phyloP scores from a whole-genome alignment of 2,797 vertebrate genomes.

The Gallinago solitaria region DNA sequence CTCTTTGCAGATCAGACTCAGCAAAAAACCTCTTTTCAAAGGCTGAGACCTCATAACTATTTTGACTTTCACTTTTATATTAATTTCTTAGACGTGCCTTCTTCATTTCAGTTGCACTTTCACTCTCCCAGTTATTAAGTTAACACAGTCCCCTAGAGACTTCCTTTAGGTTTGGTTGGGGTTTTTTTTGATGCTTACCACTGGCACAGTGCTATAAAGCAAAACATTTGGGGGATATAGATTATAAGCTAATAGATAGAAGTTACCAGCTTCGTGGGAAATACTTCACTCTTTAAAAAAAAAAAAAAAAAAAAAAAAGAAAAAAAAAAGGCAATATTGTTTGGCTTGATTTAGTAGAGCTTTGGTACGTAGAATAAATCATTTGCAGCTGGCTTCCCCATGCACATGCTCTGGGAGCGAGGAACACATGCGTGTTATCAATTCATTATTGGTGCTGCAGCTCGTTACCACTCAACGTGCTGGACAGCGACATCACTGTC shows the following conservation, averaged over 20 bases:
- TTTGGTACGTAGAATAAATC: conserved; percentile 67
- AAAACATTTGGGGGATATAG: conserved; percentile 43
- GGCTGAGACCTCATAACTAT: not conserved
- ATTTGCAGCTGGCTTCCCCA: conserved; percentile 68
- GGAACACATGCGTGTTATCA: conserved; percentile 70
- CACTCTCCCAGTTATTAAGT: conserved; percentile 20
- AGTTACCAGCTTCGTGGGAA: conserved; percentile 70
- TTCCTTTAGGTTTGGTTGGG: not conserved
- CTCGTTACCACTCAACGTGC: conserved; percentile 27
- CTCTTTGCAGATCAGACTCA: not conserved
- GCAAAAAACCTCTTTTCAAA: not conserved
- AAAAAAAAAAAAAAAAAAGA: not conserved
- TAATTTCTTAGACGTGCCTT: not conserved
- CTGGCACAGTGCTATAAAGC: conserved; percentile 25
- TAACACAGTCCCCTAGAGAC: conserved; percentile 3
- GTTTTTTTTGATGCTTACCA: not conserved
- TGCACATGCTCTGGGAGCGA: conserved; percentile 43
- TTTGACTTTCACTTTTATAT: conserved; percentile 1
- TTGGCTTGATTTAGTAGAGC: conserved; percentile 63
- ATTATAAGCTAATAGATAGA: conserved; percentile 61
- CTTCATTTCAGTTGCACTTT: conserved; percentile 26
- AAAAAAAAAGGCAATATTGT: conserved; percentile 55
- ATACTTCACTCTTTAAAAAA: conserved; percentile 27
- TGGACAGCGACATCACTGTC: conserved; percentile 58
- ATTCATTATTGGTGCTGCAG: conserved; percentile 64